Conservation (phyloP, 2,797 vertebrate genomes). For the Ciconia nigra region DNA sequence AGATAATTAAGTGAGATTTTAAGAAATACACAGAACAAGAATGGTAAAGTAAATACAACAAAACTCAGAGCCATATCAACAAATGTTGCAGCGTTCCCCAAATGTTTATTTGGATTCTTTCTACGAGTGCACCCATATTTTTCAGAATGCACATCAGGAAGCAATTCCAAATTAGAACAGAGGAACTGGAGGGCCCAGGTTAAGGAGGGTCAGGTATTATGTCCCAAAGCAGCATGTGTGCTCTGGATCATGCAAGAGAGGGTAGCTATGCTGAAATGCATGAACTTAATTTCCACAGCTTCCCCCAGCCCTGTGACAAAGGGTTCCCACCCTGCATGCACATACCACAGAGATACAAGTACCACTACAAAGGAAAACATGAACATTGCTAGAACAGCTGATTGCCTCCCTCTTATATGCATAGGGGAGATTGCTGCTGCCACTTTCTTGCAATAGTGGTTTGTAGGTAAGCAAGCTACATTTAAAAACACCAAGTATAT, state of each 20-base stretch:
- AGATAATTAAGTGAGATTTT: neutral
- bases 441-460: neutral
- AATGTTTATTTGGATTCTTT: neutral
- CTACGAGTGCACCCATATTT: neutral
- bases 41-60: neutral
- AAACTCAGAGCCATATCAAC: neutral
- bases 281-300: neutral
- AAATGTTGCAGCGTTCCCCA: neutral
- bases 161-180: neutral
- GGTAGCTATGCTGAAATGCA: neutral
- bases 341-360: neutral
- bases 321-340: neutral
- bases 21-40: neutral
- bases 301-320: neutral
- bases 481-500: neutral
- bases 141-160: neutral
- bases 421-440: neutral
- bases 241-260: neutral
- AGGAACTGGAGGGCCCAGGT: neutral
- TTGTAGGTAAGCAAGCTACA: neutral
- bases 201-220: neutral
- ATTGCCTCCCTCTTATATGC: neutral
- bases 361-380: neutral
- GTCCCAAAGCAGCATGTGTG: rapidly evolving
- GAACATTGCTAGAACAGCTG: neutral